phyloP scores from a whole-genome alignment of 2,113 vertebrate genomes.

The Halichoerus grypus region DNA sequence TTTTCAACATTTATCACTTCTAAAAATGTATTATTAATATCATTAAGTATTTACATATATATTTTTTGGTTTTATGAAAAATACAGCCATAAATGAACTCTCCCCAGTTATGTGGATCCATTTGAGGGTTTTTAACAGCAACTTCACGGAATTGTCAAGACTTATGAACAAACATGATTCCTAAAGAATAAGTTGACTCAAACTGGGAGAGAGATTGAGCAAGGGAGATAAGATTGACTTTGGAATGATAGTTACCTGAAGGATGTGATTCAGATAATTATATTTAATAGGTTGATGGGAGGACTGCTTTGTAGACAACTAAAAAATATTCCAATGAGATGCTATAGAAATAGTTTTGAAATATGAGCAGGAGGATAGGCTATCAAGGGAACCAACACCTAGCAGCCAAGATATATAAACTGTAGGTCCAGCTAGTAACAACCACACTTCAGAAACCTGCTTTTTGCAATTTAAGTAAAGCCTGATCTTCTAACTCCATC shows the following conservation, averaged over 20 bases:
- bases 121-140: not conserved
- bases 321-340: not conserved
- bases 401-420: not conserved
- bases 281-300: not conserved
- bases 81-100: not conserved
- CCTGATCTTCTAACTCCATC: not conserved
- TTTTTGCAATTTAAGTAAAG: not conserved
- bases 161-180: not conserved
- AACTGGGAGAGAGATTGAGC: not conserved
- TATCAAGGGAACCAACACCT: not conserved
- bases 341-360: not conserved
- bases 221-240: not conserved
- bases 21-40: not conserved
- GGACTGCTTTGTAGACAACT: not conserved
- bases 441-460: not conserved
- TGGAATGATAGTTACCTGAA: conserved; percentile 4
- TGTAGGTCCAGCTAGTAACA: not conserved
- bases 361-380: not conserved
- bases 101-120: not conserved
- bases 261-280: not conserved
- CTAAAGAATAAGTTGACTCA: not conserved
- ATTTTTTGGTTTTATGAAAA: not conserved
- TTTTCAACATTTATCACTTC: not conserved
- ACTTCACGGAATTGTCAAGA: not conserved
- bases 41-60: not conserved